A percentile compares a stretch with the other conserved stretches of the same genome.
Evolutionary conservation across 23 tunicate genomes (phyloP).

Genomic region (Aplidium turbinatum): DNA sequence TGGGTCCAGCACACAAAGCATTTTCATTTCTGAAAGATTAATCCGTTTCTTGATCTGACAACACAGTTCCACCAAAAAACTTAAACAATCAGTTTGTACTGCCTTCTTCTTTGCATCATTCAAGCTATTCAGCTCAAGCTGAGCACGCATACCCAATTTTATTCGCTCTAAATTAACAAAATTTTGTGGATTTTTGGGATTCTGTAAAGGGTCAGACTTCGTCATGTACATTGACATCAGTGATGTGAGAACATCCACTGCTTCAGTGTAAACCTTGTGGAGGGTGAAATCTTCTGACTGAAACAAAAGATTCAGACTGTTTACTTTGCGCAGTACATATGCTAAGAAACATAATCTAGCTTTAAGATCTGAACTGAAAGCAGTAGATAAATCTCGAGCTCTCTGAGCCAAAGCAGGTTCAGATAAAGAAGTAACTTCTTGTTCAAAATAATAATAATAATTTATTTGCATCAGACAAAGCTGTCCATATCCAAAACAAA

Average conservation of each 20-base stretch:
- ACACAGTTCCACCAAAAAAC: conserved; percentile 24
- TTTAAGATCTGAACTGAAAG: conserved; percentile 26
- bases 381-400: conserved; percentile 33
- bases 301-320: conserved; percentile 30
- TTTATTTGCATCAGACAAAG: no score
- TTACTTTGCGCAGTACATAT: conserved; percentile 35
- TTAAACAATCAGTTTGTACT: conserved; percentile 29
- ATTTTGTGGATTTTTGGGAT: conserved; percentile 29
- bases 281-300: conserved; percentile 40
- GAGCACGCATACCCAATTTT: conserved; percentile 35
- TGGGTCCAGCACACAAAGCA: conserved; percentile 38
- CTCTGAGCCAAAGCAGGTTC: conserved; percentile 28
- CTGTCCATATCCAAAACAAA: no score
- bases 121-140: conserved; percentile 28
- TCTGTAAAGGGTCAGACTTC: conserved; percentile 28
- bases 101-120: conserved; percentile 14
- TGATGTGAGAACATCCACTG: conserved; percentile 28
- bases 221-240: conserved; percentile 35
- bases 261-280: conserved; percentile 26
- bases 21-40: conserved; percentile 36
- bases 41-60: conserved; percentile 41
- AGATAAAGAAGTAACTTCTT: conserved; percentile 31
- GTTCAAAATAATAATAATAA: conserved; percentile 14
- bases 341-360: conserved; percentile 27
- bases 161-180: conserved; percentile 17